Conservation (phyloP, 2,797 vertebrate species). For the Paguma larvata region DNA sequence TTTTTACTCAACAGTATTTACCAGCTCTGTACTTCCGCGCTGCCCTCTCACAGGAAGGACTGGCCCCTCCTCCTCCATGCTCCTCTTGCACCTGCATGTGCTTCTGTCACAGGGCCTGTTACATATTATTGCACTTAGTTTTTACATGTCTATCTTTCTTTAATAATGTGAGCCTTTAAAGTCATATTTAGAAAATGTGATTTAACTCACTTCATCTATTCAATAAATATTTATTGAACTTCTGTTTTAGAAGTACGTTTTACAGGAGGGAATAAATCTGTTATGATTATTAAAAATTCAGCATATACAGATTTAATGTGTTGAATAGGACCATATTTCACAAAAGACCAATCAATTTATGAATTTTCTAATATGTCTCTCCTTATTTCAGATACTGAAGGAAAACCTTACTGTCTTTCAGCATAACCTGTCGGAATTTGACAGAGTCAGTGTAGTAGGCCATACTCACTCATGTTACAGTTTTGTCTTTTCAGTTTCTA, state of each 20-base stretch:
- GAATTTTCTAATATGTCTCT: not conserved
- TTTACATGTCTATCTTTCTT: not conserved
- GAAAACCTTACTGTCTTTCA: not conserved
- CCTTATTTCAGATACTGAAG: not conserved
- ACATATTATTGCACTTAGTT: not conserved
- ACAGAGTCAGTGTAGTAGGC: not conserved
- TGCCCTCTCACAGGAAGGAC: not conserved
- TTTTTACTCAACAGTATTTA: not conserved
- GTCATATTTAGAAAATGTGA: not conserved
- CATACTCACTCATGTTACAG: not conserved
- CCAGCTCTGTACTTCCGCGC: not conserved
- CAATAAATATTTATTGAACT: not conserved
- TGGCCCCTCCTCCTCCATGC: not conserved
- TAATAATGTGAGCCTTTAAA: not conserved
- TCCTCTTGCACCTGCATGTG: not conserved
- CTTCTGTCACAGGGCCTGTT: not conserved
- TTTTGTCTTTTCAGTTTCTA: conserved; percentile 28
- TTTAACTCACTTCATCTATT: not conserved
- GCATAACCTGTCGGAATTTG: not conserved
- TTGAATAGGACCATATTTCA: conserved; percentile 15
- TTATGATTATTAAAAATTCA: not conserved
- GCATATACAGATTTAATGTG: not conserved
- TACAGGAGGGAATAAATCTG: not conserved
- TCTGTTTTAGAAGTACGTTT: not conserved
- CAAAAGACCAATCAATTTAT: not conserved